These are phyloP conservation scores for Epinotia brunnichana DNA, from an alignment of 2,888 invertebrate genomes.

Conservation along the genomic window DNA sequence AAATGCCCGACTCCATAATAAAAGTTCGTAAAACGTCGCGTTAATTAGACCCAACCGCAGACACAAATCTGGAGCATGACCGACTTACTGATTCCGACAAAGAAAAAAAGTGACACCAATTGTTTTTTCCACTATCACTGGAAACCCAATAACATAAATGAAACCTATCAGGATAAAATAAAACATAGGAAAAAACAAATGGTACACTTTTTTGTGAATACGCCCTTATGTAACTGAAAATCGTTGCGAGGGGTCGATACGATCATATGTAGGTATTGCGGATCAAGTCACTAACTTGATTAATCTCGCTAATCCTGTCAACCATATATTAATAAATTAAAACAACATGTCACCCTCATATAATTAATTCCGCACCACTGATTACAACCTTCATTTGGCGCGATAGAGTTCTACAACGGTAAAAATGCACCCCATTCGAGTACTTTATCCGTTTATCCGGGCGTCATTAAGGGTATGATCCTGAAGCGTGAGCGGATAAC, in stretches of 20 bases:
- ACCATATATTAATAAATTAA: conserved; percentile 70
- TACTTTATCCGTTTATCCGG: conserved; percentile 74
- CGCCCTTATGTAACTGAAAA: not conserved
- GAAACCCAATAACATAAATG: too few relatives aligned
- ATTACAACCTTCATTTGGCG: conserved; percentile 60
- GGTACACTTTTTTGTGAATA: too few relatives aligned
- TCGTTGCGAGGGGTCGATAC: not conserved
- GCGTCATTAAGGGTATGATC: conserved; percentile 80
- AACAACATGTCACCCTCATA: conserved; percentile 73
- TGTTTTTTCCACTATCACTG: too few relatives aligned
- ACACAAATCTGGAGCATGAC: too few relatives aligned
- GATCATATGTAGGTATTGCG: not conserved
- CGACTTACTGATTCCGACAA: too few relatives aligned
- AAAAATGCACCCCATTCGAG: conserved; percentile 67
- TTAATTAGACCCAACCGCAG: too few relatives aligned
- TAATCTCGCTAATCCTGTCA: conserved; percentile 66
- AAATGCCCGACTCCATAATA: too few relatives aligned
- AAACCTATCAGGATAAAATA: too few relatives aligned
- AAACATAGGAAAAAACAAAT: too few relatives aligned
- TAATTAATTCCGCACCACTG: conserved; percentile 77
- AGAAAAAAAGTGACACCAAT: too few relatives aligned
- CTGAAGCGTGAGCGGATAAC: conserved; percentile 77
- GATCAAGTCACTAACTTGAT: conserved; percentile 52
- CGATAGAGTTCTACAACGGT: conserved; percentile 62
- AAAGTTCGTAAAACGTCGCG: too few relatives aligned